Evolutionary conservation across 1,140 invertebrate genomes (phyloP).

Genomic region (Hylaeus anthracinus): DNA sequence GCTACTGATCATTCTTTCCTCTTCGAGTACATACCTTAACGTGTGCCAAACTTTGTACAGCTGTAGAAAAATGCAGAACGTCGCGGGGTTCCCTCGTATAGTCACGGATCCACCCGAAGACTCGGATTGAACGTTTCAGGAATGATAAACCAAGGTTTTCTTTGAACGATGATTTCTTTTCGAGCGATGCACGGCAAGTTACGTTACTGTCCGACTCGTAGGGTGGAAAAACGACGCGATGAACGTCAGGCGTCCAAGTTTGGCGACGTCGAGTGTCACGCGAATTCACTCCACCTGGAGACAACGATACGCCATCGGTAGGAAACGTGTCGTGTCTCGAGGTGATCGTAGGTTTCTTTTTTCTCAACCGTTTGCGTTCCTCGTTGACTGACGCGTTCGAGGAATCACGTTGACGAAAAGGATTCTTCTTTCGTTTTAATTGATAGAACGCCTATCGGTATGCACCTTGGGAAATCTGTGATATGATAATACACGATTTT

Average conservation of each 20-base stretch:
- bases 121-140: conserved; percentile 80
- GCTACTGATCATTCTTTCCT: too few relatives aligned
- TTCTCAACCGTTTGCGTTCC: conserved; percentile 23
- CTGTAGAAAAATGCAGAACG: background rate
- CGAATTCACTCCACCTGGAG: conserved; percentile 2
- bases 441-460: conserved; percentile 54
- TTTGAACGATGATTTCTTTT: conserved; percentile 58
- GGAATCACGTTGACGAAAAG: conserved; percentile 4
- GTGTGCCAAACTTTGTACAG: background rate
- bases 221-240: conserved; percentile 56
- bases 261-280: background rate
- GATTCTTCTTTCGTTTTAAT: conserved; percentile 42
- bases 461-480: conserved; percentile 79
- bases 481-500: conserved; percentile 72
- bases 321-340: conserved; percentile 14
- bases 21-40: background rate
- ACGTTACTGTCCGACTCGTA: conserved; percentile 79
- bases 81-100: background rate
- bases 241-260: conserved; percentile 1
- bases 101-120: conserved; percentile 63
- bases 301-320: conserved; percentile 2
- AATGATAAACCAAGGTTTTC: conserved; percentile 57
- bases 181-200: conserved; percentile 72
- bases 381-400: conserved; percentile 47
- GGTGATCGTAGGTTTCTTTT: background rate